phyloP scores from a whole-genome alignment of 2,888 invertebrate species.

The Drosophila fulvimacula region DNA sequence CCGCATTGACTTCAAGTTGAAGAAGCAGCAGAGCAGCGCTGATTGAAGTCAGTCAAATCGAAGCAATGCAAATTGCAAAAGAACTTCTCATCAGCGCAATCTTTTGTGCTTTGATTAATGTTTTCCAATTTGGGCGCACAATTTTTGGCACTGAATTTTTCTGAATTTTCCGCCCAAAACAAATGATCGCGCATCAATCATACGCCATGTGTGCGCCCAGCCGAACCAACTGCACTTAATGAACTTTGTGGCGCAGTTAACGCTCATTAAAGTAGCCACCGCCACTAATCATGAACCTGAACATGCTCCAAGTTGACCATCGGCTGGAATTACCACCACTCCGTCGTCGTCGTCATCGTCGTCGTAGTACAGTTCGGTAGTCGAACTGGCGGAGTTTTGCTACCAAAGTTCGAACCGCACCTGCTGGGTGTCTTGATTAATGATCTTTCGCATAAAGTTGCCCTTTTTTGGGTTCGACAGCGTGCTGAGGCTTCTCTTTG shows the following conservation, averaged over 20 bases:
- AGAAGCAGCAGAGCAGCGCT: slow-evolving; percentile 17
- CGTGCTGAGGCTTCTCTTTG: not conserved
- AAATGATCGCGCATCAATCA: slow-evolving; percentile 71
- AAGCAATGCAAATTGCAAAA: slow-evolving; percentile 60
- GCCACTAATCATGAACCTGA: slow-evolving; percentile 69
- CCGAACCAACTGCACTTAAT: slow-evolving; percentile 65
- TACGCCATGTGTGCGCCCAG: slow-evolving; percentile 56
- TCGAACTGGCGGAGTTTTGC: slow-evolving; percentile 54
- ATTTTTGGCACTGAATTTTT: slow-evolving; percentile 62
- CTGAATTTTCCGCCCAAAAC: slow-evolving; percentile 62
- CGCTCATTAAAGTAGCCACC: slow-evolving; percentile 78
- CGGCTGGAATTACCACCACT: slow-evolving; percentile 31
- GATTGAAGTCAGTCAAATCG: slow-evolving; percentile 43
- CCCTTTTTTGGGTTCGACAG: slow-evolving; percentile 64
- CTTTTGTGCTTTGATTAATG: slow-evolving; percentile 66
- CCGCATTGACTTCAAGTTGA: slow-evolving; percentile 61
- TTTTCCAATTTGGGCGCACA: slow-evolving; percentile 68
- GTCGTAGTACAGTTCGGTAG: slow-evolving; percentile 73
- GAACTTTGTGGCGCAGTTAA: slow-evolving; percentile 78
- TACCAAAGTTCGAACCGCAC: slow-evolving; percentile 71
- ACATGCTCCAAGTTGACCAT: slow-evolving; percentile 35
- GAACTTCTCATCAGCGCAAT: slow-evolving; percentile 40
- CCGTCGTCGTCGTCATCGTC: not conserved
- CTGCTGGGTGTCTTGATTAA: slow-evolving; percentile 78
- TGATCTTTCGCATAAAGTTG: slow-evolving; percentile 62